These are phyloP conservation scores for Laticauda laticaudata DNA, from an alignment of 2,113 vertebrate genomes.

Conservation along the genomic window DNA sequence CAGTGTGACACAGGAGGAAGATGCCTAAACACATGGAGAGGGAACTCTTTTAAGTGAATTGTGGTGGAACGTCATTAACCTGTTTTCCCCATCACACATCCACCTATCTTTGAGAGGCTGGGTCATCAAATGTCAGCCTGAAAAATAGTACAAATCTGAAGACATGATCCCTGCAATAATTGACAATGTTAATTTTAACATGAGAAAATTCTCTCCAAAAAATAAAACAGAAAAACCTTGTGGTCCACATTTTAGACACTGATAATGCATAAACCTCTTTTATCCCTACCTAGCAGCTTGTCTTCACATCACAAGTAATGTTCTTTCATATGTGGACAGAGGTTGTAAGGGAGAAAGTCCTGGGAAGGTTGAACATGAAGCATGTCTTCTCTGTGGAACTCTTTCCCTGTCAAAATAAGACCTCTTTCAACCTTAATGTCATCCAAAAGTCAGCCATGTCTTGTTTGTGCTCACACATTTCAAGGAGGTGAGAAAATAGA, in stretches of 20 bases:
- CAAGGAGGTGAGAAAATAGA: background rate
- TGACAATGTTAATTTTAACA: background rate
- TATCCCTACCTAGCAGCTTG: background rate
- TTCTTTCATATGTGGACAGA: background rate
- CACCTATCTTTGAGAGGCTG: background rate
- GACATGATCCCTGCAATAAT: background rate
- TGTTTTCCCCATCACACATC: background rate
- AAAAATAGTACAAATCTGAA: background rate
- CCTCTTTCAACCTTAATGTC: background rate
- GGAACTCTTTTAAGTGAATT: background rate
- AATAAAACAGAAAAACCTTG: background rate
- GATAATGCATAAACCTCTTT: background rate
- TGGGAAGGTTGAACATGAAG: background rate
- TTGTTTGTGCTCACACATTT: background rate
- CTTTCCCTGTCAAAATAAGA: background rate
- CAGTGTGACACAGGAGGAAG: background rate
- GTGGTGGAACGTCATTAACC: background rate
- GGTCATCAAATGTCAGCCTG: background rate
- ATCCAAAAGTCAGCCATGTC: background rate
- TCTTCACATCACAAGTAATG: background rate
- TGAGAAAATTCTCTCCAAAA: background rate
- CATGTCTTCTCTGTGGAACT: background rate
- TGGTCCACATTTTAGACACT: background rate
- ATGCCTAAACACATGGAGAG: background rate
- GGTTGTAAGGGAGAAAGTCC: background rate